These are phyloP conservation scores for Nymphalis c-album DNA, from an alignment of 2,888 invertebrate genomes.

Conservation along the genomic window DNA sequence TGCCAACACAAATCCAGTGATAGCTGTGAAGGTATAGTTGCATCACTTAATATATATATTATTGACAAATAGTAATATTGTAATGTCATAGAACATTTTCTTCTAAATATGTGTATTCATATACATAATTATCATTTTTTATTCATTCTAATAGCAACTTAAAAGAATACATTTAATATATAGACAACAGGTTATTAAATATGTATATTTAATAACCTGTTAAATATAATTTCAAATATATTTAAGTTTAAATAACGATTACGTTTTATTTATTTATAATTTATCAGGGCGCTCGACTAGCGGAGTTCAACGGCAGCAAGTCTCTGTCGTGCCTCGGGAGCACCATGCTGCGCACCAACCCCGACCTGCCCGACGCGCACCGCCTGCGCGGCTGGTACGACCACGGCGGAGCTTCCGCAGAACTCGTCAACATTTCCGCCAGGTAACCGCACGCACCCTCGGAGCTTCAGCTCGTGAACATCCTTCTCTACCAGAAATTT, in stretches of 20 bases:
- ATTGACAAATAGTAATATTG: too few relatives aligned
- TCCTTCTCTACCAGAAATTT: too few relatives aligned
- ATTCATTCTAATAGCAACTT: too few relatives aligned
- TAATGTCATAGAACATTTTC: too few relatives aligned
- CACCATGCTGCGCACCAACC: slow-evolving; percentile 89
- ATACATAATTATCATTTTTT: too few relatives aligned
- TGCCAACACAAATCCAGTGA: slow-evolving; percentile 87
- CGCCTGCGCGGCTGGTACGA: slow-evolving; percentile 95
- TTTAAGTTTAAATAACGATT: not conserved
- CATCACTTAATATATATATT: too few relatives aligned
- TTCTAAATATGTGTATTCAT: too few relatives aligned
- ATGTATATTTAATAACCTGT: too few relatives aligned
- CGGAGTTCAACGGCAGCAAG: slow-evolving; percentile 94
- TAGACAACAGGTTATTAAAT: too few relatives aligned
- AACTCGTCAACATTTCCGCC: slow-evolving; percentile 84
- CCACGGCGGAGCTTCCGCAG: slow-evolving; percentile 84
- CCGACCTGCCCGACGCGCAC: slow-evolving; percentile 93
- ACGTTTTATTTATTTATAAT: not conserved
- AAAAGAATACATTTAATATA: too few relatives aligned
- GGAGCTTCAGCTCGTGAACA: too few relatives aligned
- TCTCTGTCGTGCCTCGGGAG: slow-evolving; percentile 82
- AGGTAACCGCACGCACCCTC: slow-evolving; percentile 56
- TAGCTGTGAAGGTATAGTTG: slow-evolving; percentile 86
- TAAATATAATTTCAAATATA: not conserved
- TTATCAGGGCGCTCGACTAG: slow-evolving; percentile 85